phyloP scores from a whole-genome alignment of 1,140 invertebrate genomes.

The Latrodectus geometricus region DNA sequence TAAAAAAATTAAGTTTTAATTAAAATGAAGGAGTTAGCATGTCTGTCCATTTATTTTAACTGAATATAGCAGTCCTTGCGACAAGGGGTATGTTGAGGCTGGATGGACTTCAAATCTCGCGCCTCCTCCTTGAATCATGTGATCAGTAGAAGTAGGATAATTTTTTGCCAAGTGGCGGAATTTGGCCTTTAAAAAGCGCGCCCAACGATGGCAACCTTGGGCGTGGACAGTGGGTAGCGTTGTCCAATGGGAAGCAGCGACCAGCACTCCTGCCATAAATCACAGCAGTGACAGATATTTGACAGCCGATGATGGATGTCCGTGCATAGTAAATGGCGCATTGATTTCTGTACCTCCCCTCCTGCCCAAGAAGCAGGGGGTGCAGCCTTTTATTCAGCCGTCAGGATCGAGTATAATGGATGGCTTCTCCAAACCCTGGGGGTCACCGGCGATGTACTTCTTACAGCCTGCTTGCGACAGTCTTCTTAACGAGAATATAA shows the following conservation, averaged over 20 bases:
- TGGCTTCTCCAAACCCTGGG: conserved; percentile 61
- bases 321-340: conserved; percentile 63
- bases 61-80: too few relatives aligned
- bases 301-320: conserved; percentile 62
- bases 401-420: conserved; percentile 61
- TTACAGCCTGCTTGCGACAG: conserved; percentile 58
- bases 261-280: conserved; percentile 60
- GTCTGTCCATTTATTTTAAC: too few relatives aligned
- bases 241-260: conserved; percentile 60
- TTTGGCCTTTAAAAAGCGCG: conserved; percentile 49
- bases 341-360: conserved; percentile 58
- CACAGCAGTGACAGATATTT: conserved; percentile 62
- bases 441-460: conserved; percentile 48
- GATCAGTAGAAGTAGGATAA: neutral
- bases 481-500: conserved; percentile 63
- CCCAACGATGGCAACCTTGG: conserved; percentile 48
- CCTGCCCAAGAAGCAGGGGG: neutral
- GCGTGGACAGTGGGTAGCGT: conserved; percentile 61
- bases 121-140: neutral
- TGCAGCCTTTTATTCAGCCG: conserved; percentile 58
- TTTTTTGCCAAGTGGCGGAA: conserved; percentile 35
- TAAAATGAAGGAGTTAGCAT: too few relatives aligned
- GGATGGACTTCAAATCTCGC: neutral
- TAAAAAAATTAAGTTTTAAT: too few relatives aligned
- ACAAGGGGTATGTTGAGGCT: neutral